A percentile compares a stretch with the other conserved stretches of the same genome.
These are phyloP conservation scores for Sarcophaga rosellei DNA, from an alignment of 2,888 invertebrate species.

Conservation along the genomic window DNA sequence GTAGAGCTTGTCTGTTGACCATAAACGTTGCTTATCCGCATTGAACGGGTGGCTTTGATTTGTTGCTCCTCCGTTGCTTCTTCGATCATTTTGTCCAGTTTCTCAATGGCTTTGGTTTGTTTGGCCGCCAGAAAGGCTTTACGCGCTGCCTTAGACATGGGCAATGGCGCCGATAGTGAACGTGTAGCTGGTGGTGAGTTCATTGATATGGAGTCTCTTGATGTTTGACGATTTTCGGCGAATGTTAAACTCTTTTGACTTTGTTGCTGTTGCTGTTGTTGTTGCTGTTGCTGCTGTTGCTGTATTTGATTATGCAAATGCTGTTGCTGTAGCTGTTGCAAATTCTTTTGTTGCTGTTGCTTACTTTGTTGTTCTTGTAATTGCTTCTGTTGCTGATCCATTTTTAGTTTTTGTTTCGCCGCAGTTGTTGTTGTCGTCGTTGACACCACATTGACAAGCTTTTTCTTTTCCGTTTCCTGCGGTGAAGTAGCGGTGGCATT, in stretches of 20 bases:
- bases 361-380: background rate
- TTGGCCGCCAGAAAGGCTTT: slow-evolving; percentile 79
- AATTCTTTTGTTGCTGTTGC: background rate
- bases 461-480: slow-evolving; percentile 26
- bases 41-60: slow-evolving; percentile 74
- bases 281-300: background rate
- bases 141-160: slow-evolving; percentile 77
- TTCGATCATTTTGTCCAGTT: slow-evolving; percentile 81
- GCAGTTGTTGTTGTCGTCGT: background rate
- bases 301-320: background rate
- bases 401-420: slow-evolving; percentile 47
- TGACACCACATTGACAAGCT: slow-evolving; percentile 8
- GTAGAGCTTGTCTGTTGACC: slow-evolving; percentile 64
- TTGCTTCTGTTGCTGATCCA: background rate
- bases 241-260: slow-evolving; percentile 68
- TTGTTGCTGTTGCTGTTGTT: background rate
- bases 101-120: slow-evolving; percentile 80
- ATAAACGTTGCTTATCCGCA: slow-evolving; percentile 72
- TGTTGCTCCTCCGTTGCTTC: slow-evolving; percentile 79
- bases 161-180: slow-evolving; percentile 74
- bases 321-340: slow-evolving; percentile 1
- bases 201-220: slow-evolving; percentile 74
- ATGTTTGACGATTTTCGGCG: slow-evolving; percentile 71
- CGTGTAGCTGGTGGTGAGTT: slow-evolving; percentile 75
- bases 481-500: slow-evolving; percentile 43